Conservation (phyloP, 2,888 invertebrate species). For the Cephalotes varians region DNA sequence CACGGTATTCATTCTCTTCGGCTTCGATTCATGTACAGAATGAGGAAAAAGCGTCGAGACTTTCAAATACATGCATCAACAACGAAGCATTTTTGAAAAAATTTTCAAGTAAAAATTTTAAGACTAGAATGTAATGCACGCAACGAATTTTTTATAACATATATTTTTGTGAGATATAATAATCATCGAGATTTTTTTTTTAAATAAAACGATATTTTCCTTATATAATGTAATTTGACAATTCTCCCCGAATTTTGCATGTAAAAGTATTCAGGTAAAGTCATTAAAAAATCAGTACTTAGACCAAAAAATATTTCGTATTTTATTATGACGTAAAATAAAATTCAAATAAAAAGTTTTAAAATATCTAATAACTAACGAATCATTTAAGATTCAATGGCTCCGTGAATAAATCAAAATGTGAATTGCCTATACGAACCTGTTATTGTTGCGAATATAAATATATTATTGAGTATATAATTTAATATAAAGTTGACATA, state of each 20-base stretch:
- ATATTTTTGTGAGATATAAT: not conserved
- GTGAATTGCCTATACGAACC: too few relatives aligned
- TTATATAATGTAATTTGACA: not conserved
- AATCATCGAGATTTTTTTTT: not conserved
- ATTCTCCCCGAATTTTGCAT: not conserved
- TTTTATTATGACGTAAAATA: constrained; percentile 2
- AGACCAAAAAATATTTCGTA: not conserved
- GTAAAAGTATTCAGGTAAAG: not conserved
- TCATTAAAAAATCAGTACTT: not conserved
- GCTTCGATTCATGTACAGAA: not conserved
- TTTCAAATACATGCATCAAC: not conserved
- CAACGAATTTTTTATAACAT: not conserved
- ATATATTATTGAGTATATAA: too few relatives aligned
- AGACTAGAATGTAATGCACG: not conserved
- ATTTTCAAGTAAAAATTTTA: not conserved
- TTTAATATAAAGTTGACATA: too few relatives aligned
- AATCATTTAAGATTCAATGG: too few relatives aligned
- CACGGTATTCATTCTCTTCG: not conserved
- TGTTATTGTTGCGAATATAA: too few relatives aligned
- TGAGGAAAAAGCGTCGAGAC: not conserved
- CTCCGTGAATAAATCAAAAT: too few relatives aligned
- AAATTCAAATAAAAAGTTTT: not conserved
- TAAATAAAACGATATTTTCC: not conserved
- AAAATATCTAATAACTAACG: too few relatives aligned
- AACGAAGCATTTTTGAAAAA: not conserved